Evolutionary conservation across 2,113 vertebrate species (phyloP).

Genomic region (Callospermophilus lateralis): DNA sequence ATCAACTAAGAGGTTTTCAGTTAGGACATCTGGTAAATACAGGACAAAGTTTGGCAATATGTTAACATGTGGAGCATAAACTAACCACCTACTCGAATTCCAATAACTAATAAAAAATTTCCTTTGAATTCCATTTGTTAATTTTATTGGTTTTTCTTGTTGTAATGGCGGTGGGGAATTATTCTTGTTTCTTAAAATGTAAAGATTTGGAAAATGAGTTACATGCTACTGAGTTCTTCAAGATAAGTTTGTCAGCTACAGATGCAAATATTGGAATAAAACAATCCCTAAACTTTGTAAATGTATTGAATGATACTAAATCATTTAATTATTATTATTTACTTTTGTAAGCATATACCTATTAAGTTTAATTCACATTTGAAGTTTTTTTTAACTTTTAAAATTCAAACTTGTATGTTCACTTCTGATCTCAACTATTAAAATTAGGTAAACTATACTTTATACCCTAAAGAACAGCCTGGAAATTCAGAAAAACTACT

Average conservation of each 20-base stretch:
- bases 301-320: neutral
- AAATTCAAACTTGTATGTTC: neutral
- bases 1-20: neutral
- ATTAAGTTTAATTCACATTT: neutral
- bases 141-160: too few relatives aligned
- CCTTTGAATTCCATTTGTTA: neutral
- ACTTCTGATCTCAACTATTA: neutral
- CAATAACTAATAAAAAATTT: neutral
- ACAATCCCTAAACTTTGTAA: neutral
- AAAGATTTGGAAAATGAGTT: neutral
- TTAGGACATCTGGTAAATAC: neutral
- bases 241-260: neutral
- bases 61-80: neutral
- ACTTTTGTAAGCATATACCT: neutral
- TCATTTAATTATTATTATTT: neutral
- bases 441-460: neutral
- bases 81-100: neutral
- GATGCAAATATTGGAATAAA: neutral
- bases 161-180: too few relatives aligned
- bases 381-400: neutral
- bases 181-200: neutral
- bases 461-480: neutral
- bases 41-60: neutral
- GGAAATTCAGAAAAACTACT: neutral
- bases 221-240: neutral